phyloP scores from a whole-genome alignment of 2,797 vertebrate species.

The Alcedo quadribrachys region DNA sequence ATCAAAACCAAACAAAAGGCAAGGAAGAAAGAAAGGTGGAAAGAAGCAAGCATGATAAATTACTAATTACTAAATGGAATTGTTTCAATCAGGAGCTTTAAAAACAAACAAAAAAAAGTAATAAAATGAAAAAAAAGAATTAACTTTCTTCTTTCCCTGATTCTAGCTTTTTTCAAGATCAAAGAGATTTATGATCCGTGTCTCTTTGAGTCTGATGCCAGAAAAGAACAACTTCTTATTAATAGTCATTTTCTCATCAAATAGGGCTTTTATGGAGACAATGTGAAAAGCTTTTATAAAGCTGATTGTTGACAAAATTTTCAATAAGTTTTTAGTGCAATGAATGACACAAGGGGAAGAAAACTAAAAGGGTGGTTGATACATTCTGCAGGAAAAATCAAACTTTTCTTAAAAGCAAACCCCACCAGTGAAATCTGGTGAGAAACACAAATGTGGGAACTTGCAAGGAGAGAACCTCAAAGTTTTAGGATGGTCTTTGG shows the following conservation, averaged over 20 bases:
- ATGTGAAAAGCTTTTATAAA: conserved; percentile 63
- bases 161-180: conserved; percentile 71
- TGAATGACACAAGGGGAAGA: not conserved
- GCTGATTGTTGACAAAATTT: conserved; percentile 66
- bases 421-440: not conserved
- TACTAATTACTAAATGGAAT: conserved; percentile 75
- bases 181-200: conserved; percentile 82
- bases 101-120: not conserved
- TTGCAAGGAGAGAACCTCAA: not conserved
- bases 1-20: conserved; percentile 53
- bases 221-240: conserved; percentile 77
- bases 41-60: conserved; percentile 64
- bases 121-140: not conserved
- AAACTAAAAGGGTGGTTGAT: not conserved
- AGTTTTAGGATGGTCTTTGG: not conserved
- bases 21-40: not conserved
- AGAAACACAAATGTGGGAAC: not conserved
- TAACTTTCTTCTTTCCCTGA: conserved; percentile 66
- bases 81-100: conserved; percentile 73
- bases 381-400: not conserved
- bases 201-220: conserved; percentile 73
- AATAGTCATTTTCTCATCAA: conserved; percentile 80
- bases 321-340: conserved; percentile 55
- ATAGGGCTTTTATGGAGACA: conserved; percentile 76
- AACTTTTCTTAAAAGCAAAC: not conserved